Evolutionary conservation across 2,113 vertebrate genomes (phyloP).

Genomic region (Xiphorhynchus elegans): DNA sequence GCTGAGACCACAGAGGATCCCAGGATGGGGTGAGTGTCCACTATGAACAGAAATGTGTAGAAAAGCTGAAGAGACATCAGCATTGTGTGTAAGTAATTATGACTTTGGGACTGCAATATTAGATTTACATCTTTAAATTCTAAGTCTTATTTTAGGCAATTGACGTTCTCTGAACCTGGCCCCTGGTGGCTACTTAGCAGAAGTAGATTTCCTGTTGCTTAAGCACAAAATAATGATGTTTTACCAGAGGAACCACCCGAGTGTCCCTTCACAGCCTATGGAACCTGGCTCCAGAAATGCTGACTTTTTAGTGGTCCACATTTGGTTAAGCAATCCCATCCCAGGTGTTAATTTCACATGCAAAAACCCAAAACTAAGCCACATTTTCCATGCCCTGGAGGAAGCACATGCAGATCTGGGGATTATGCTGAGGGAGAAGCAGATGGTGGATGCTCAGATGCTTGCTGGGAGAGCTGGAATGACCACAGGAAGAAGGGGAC

Average conservation of each 20-base stretch:
- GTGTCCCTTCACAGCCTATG: neutral
- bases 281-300: neutral
- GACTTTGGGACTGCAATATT: neutral
- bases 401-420: rapidly evolving
- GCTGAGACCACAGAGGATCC: neutral
- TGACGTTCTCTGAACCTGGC: neutral
- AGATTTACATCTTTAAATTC: neutral
- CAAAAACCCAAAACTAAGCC: neutral
- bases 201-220: neutral
- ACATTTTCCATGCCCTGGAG: neutral
- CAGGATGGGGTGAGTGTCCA: neutral
- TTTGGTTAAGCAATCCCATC: neutral
- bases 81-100: neutral
- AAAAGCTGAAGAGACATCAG: neutral
- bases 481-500: neutral
- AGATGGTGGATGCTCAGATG: rapidly evolving
- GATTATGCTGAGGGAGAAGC: neutral
- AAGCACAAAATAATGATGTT: neutral
- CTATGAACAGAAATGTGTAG: neutral
- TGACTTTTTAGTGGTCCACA: neutral
- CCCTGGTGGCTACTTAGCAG: neutral
- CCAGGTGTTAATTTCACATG: neutral
- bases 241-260: neutral
- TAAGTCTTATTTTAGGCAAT: neutral
- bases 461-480: neutral